A percentile compares a stretch with the other conserved stretches of the same genome.
phyloP scores from a whole-genome alignment of 2,797 vertebrate genomes.

The Chanos chanos region DNA sequence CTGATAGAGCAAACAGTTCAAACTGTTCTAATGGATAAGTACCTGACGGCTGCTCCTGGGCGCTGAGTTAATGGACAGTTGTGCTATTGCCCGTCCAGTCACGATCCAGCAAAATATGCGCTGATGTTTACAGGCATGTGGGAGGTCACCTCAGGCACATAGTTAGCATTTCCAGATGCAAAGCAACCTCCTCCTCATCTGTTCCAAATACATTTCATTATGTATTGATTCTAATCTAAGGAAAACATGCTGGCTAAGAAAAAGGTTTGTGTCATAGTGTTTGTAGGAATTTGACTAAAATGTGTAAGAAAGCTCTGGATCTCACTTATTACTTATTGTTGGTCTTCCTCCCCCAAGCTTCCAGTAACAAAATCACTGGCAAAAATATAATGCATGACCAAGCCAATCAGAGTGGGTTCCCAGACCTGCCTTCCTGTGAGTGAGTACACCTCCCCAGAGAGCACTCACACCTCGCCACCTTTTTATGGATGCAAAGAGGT shows the following conservation, averaged over 20 bases:
- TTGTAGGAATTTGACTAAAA: slow-evolving; percentile 26
- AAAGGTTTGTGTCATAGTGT: neutral
- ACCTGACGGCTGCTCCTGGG: slow-evolving; percentile 29
- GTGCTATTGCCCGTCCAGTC: slow-evolving; percentile 21
- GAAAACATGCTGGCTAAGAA: slow-evolving; percentile 18
- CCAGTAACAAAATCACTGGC: no score
- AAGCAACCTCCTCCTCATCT: slow-evolving; percentile 10
- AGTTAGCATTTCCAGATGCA: slow-evolving; percentile 39
- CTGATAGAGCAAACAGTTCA: slow-evolving; percentile 24
- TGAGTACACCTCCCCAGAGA: slow-evolving; percentile 71
- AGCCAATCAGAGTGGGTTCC: slow-evolving; percentile 21
- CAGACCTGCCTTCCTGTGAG: slow-evolving; percentile 61
- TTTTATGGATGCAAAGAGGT: slow-evolving; percentile 70
- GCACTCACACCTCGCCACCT: slow-evolving; percentile 73
- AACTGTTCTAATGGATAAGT: slow-evolving; percentile 33
- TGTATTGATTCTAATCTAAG: slow-evolving; percentile 32
- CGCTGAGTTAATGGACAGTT: slow-evolving; percentile 30
- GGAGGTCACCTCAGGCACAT: slow-evolving; percentile 30
- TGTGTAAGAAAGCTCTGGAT: no score
- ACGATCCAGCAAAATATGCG: slow-evolving; percentile 18
- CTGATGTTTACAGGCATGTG: neutral
- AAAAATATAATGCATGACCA: no score
- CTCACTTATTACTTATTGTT: no score
- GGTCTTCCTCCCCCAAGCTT: no score
- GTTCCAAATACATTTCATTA: slow-evolving; percentile 14